Conservation (phyloP, 1,140 invertebrate species). For the Ceratoteleas bidentatus region DNA sequence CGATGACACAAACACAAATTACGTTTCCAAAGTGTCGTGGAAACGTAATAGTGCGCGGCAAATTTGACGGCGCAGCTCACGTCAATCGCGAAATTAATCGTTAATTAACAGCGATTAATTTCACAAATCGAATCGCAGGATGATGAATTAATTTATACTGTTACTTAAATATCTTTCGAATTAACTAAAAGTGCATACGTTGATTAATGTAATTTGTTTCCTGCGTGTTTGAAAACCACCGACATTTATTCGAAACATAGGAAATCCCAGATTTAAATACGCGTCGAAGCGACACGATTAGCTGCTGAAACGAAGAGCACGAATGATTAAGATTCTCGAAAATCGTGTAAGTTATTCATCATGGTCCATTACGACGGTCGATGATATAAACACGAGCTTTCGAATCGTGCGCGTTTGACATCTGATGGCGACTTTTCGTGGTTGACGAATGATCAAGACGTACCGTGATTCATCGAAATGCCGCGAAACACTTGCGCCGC, state of each 20-base stretch:
- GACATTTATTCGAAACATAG: not conserved
- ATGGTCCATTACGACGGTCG: constrained; percentile 14
- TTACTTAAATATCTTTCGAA: not conserved
- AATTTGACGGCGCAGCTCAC: not conserved
- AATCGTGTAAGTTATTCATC: constrained; percentile 31
- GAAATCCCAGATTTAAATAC: constrained; percentile 1
- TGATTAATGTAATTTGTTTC: too few relatives aligned
- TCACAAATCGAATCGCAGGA: not conserved
- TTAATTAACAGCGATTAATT: constrained; percentile 15
- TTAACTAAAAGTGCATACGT: not conserved
- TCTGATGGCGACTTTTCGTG: constrained; percentile 37
- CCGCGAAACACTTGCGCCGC: constrained; percentile 44
- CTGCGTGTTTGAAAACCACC: not conserved
- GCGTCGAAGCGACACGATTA: not conserved
- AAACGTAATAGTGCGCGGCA: not conserved
- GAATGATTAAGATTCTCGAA: constrained; percentile 29
- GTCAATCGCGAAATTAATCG: not conserved
- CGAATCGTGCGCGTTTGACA: constrained; percentile 19
- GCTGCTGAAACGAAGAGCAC: constrained; percentile 8
- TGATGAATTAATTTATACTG: not conserved
- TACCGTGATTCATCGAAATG: constrained; percentile 46
- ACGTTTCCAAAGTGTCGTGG: constrained; percentile 5
- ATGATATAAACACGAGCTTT: constrained; percentile 35
- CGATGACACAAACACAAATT: constrained; percentile 22
- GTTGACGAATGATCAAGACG: constrained; percentile 45